These are phyloP conservation scores for Lycocerus yunnanus DNA, from an alignment of 2,888 invertebrate genomes.

Conservation along the genomic window DNA sequence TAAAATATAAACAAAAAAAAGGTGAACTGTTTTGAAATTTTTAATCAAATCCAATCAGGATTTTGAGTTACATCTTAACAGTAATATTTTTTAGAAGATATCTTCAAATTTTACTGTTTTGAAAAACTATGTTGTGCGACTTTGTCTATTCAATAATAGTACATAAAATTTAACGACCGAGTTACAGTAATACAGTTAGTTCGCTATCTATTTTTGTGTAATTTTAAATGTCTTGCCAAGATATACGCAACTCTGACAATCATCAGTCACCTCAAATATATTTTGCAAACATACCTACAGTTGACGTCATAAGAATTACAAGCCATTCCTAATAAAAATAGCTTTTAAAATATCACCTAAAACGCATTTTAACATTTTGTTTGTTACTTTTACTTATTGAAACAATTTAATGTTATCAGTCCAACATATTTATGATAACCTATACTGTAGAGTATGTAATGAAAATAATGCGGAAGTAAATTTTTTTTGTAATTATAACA, in stretches of 20 bases:
- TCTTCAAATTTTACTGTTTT: not conserved
- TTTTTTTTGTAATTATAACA: too few relatives aligned
- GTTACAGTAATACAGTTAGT: not conserved
- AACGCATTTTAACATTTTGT: not conserved
- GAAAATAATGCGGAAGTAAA: too few relatives aligned
- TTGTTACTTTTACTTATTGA: not conserved
- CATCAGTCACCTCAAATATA: not conserved
- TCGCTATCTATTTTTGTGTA: not conserved
- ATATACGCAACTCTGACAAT: not conserved
- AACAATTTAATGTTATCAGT: not conserved
- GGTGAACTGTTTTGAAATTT: not conserved
- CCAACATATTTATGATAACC: too few relatives aligned
- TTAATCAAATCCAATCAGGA: too few relatives aligned
- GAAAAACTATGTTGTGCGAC: not conserved
- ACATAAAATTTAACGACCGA: not conserved
- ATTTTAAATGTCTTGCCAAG: not conserved
- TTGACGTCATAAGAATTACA: not conserved
- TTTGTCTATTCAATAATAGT: not conserved
- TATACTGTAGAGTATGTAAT: too few relatives aligned
- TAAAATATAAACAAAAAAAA: not conserved
- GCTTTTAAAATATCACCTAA: conserved; percentile 2
- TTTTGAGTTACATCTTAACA: too few relatives aligned
- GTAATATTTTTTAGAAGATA: too few relatives aligned
- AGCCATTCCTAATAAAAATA: not conserved
- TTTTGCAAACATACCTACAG: not conserved